Evolutionary conservation across 2,797 vertebrate genomes (phyloP), one percentile per base, ranked within the genome.

Genomic region (Geotrypetes seraphini): DNA sequence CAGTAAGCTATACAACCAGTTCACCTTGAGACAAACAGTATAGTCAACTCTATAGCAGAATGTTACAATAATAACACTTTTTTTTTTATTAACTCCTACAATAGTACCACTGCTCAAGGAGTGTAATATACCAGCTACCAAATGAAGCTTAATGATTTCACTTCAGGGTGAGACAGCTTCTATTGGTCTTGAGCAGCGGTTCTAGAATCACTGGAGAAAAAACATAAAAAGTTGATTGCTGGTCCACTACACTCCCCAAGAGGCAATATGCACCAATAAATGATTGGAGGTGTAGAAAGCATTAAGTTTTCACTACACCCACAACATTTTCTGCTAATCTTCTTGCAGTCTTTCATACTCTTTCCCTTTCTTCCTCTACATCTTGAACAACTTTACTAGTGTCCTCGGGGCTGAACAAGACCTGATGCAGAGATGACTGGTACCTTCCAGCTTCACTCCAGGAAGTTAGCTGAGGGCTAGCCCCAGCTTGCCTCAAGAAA

Each of bases 401-500:
- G 13, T 51, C 29, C 27, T 57, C 53, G 0, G 39, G 12, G 43
- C 43, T 55, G 38, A 67, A 46, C 28, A 69, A 53, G 35, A 60
- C 60, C 28, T 48, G 47, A 28, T 65, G 56, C 27, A 53, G 36
- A 5, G 46, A 56, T 1, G 21, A 22, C 13, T 40, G 33, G 1
- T 57, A 40, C 15, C 32, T 44, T 36, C 27, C 33, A 31, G 26
- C 29, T 5, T 43, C 49, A 36, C 28, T 47, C 54, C 51, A 49
- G 0, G 18, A 27, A 3, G 23, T 11, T 10, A 2, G 2, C 1
- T 6, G 32, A 11, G 9, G 28, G 12, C 40, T 45, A 9, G 27
- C 28, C 31, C 33, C 39, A 29, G 39, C 36, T 10, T 23, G 51
- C 43, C 53, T 63, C 36, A 88, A 60, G 63, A 71, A 85, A 12